These are phyloP conservation scores for Stegophylla sp. DNA, from an alignment of 2,888 invertebrate genomes.

Conservation along the genomic window DNA sequence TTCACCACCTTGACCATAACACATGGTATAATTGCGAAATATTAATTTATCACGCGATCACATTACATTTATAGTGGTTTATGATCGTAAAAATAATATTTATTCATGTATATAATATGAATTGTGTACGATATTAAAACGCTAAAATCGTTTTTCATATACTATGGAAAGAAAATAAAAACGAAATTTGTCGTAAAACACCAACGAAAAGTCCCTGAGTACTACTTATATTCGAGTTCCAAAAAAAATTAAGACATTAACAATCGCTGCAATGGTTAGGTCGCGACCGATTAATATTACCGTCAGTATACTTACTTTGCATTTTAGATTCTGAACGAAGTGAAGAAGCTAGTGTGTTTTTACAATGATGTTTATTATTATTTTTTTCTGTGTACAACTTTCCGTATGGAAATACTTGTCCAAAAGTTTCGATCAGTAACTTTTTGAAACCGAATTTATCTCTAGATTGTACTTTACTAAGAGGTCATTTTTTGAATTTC, in stretches of 20 bases:
- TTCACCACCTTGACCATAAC: background rate
- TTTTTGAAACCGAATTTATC: too few relatives aligned
- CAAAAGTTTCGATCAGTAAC: too few relatives aligned
- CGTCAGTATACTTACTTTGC: too few relatives aligned
- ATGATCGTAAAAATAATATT: constrained; percentile 7
- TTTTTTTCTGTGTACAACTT: too few relatives aligned
- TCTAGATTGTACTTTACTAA: too few relatives aligned
- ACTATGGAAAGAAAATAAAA: background rate
- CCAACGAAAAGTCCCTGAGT: background rate
- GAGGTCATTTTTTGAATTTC: too few relatives aligned
- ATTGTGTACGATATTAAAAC: constrained; percentile 19
- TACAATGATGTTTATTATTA: too few relatives aligned
- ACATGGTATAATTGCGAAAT: background rate
- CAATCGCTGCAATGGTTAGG: background rate
- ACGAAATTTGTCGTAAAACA: background rate
- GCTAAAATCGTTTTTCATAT: constrained; percentile 23
- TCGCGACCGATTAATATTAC: background rate
- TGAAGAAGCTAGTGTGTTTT: too few relatives aligned
- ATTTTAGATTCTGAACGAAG: too few relatives aligned
- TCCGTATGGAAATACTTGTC: too few relatives aligned
- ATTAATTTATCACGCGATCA: background rate
- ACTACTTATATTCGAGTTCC: background rate
- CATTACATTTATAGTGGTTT: background rate
- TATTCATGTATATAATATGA: too few relatives aligned
- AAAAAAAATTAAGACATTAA: background rate